These are phyloP conservation scores for Phoebastria nigripes DNA, from an alignment of 2,797 vertebrate species.

Conservation along the genomic window DNA sequence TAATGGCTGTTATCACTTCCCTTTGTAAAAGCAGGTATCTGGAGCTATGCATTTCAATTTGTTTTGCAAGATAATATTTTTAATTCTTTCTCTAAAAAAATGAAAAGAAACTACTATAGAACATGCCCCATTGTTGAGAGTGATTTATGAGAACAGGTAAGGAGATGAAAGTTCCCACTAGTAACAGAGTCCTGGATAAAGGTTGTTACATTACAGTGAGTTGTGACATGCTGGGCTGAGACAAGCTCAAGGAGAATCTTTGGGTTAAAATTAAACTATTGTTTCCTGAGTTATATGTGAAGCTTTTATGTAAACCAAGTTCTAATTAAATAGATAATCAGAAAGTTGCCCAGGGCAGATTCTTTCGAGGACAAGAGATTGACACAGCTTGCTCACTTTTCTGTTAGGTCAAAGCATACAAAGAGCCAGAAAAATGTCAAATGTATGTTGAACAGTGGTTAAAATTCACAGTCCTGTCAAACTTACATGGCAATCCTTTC, in stretches of 20 bases:
- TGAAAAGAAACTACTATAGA: not conserved
- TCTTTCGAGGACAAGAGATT: not conserved
- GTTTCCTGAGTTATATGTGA: not conserved
- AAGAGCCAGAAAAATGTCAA: not conserved
- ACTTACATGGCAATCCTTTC: not conserved
- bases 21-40: not conserved
- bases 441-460: not conserved
- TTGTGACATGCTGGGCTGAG: not conserved
- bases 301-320: not conserved
- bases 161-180: not conserved
- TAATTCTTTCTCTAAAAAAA: not conserved
- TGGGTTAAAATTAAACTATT: not conserved
- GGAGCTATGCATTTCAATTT: not conserved
- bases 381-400: not conserved
- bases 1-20: not conserved
- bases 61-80: not conserved
- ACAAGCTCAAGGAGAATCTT: not conserved
- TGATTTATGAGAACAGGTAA: not conserved
- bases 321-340: not conserved
- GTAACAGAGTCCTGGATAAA: not conserved
- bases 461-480: slow-evolving; percentile 14
- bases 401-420: not conserved
- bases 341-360: not conserved
- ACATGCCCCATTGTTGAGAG: not conserved
- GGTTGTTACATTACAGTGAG: accelerated